Evolutionary conservation across 2,888 invertebrate genomes (phyloP).

Genomic region (Hyppa rectilinea): DNA sequence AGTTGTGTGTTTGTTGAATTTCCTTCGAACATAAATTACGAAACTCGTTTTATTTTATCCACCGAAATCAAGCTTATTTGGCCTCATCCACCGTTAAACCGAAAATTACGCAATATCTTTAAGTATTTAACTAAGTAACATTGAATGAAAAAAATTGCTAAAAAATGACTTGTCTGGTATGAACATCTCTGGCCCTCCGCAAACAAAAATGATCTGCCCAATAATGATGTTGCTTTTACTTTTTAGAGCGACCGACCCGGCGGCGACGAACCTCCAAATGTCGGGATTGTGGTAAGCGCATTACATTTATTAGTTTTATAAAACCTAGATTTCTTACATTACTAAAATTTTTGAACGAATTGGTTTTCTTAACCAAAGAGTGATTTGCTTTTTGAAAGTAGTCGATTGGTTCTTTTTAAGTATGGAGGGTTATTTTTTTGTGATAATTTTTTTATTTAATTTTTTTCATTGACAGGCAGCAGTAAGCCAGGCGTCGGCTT

Average conservation of each 20-base stretch:
- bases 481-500: conserved; percentile 92
- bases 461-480: conserved; percentile 74
- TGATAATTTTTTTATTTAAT: not conserved
- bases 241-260: conserved; percentile 95
- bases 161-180: too few relatives aligned
- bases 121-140: too few relatives aligned
- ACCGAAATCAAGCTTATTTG: not conserved
- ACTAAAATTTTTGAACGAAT: not conserved
- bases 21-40: too few relatives aligned
- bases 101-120: too few relatives aligned
- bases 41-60: not conserved
- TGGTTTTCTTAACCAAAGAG: not conserved
- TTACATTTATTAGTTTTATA: not conserved
- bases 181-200: not conserved
- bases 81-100: not conserved
- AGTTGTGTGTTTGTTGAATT: not conserved
- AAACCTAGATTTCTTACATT: not conserved
- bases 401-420: not conserved
- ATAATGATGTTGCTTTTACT: not conserved
- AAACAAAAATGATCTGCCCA: not conserved
- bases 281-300: conserved; percentile 82
- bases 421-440: not conserved
- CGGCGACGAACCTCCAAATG: conserved; percentile 91
- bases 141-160: too few relatives aligned
- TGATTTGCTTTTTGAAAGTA: not conserved